Base-by-base conservation (phyloP, 53 echinoderm and acorn worm species). In the Henricia sp. region DNA sequence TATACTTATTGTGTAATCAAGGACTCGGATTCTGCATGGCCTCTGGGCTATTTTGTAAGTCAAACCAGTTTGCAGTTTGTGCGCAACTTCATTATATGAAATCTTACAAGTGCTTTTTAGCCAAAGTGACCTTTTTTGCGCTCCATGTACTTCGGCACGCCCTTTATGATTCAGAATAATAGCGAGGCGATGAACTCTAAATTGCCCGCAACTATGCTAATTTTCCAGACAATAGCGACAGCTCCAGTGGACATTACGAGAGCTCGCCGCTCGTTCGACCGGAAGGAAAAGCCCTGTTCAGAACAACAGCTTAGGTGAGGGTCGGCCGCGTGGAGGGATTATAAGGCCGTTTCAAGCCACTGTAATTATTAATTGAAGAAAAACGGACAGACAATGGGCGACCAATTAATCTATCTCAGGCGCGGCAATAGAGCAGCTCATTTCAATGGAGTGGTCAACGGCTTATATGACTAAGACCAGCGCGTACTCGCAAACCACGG, bases 371-470 rank as follows among this genome's bases (percentile, higher is more conserved):
- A 86, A 86, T 86, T 86, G 75, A 52, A 67, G 75, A 63, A 67
- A 75, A 74, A 35, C 72, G 64, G 64, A 56, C 86, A 29, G 28
- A 86, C 86, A 86, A 86, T 63, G 50, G 28, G 50, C 72, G 29
- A 34, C 16, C 23, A 62, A 62, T 80, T 46, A 63, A 71, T 60
- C 29, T 17, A 53, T 3, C 19, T 3, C 53, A 11, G 19, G 6
- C 20, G 6, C 29, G 29, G 33, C 6, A 30, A 6, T 26, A 58
- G 9, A 25, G 3, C 0, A 8, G 33, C 6, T n/a, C n/a, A n/a
- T n/a, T n/a, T n/a, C n/a, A n/a, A n/a, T n/a, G n/a, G n/a, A n/a
- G n/a, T n/a, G n/a, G n/a, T n/a, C n/a, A n/a, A n/a, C n/a, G n/a
- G n/a, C n/a, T n/a, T n/a, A n/a, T n/a, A n/a, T n/a, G n/a, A n/a